phyloP scores from a whole-genome alignment of 2,113 vertebrate genomes.

The Petrocephalus microphthalmus region DNA sequence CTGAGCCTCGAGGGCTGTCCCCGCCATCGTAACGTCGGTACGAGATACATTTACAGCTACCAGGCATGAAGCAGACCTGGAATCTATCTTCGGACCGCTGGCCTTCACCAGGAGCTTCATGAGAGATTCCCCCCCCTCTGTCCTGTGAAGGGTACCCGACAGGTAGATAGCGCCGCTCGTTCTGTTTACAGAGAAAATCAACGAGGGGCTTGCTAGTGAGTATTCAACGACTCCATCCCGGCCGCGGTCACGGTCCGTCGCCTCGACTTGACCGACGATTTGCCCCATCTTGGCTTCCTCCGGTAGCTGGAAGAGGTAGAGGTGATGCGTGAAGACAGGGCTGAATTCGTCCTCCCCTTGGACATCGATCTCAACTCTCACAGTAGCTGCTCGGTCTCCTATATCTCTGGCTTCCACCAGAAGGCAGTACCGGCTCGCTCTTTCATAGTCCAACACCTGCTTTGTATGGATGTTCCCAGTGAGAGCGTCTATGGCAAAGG shows the following conservation, averaged over 20 bases:
- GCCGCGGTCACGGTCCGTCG: slow-evolving; percentile 77
- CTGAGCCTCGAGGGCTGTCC: slow-evolving; percentile 49
- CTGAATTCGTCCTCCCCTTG: slow-evolving; percentile 84
- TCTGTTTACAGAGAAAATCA: slow-evolving; percentile 74
- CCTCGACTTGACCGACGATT: slow-evolving; percentile 72
- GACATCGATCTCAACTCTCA: slow-evolving; percentile 69
- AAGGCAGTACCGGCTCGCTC: slow-evolving; percentile 68
- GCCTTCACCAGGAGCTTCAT: slow-evolving; percentile 72
- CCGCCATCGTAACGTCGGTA: slow-evolving; percentile 47
- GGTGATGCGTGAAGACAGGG: slow-evolving; percentile 76
- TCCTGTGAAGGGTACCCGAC: slow-evolving; percentile 53
- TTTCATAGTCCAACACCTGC: slow-evolving; percentile 81
- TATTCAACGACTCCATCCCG: slow-evolving; percentile 77
- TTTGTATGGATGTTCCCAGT: slow-evolving; percentile 77
- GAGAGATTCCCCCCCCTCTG: slow-evolving; percentile 42
- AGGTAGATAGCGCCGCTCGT: slow-evolving; percentile 74
- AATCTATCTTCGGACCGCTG: slow-evolving; percentile 69
- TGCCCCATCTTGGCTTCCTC: slow-evolving; percentile 57
- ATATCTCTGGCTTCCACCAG: slow-evolving; percentile 78
- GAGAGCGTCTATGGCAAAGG: slow-evolving; percentile 75
- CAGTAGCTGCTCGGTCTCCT: slow-evolving; percentile 64
- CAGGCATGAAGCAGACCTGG: slow-evolving; percentile 66
- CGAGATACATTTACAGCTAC: slow-evolving; percentile 74
- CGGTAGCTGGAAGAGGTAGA: slow-evolving; percentile 74
- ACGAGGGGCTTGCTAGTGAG: slow-evolving; percentile 61